Evolutionary conservation across 2,888 invertebrate species (phyloP), one percentile per base, ranked within the genome.

Genomic region (Coelopa pilipes): DNA sequence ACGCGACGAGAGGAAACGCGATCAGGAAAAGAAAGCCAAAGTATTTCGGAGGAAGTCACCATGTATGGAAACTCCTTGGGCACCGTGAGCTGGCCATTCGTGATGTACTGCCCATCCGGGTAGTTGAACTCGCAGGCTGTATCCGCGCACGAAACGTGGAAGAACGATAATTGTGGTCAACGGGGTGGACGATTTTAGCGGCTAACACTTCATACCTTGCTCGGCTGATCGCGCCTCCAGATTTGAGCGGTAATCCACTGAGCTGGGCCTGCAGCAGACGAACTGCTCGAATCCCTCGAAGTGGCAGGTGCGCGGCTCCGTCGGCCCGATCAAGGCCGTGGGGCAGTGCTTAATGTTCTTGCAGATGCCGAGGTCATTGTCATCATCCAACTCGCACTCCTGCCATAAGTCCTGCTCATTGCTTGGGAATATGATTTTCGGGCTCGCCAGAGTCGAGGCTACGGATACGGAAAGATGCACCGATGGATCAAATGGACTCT

Each of bases 271-370:
- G 24, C 79, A 79, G 34, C 79, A 79, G 1, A 79, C 79, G 50
- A 74, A 77, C 46, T 79, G 77, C 19, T 77, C 76, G 10, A n/a
- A 70, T n/a, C 72, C 72, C 7, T 78, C 74, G 70, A 76, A 78
- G 67, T 80, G 78, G 46, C 80, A 80, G 0, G 70, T 67, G n/a
- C 76, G 74, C 0, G 77, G 66, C 15, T 72, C 71, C 2, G 71
- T 75, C 0, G 70, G 24, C 15, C 70, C 74, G n/a, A 75, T 76
- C 45, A 75, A 57, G 1, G 78, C 79, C 11, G 76, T 74, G n/a
- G 79, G 72, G 50, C 79, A 79, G 24, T 77, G 70, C 65, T 73
- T 74, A 1, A 78, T 65, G 24, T 75, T 78, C 5, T 76, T 75
- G 15, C 79, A 79, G 10, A 71, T 76, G 0, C 79, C 79, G 2